A percentile compares a stretch with the other conserved stretches of the same genome.
These are phyloP conservation scores for Myrmophylax atrothorax DNA, from an alignment of 2,113 vertebrate genomes.

Conservation along the genomic window DNA sequence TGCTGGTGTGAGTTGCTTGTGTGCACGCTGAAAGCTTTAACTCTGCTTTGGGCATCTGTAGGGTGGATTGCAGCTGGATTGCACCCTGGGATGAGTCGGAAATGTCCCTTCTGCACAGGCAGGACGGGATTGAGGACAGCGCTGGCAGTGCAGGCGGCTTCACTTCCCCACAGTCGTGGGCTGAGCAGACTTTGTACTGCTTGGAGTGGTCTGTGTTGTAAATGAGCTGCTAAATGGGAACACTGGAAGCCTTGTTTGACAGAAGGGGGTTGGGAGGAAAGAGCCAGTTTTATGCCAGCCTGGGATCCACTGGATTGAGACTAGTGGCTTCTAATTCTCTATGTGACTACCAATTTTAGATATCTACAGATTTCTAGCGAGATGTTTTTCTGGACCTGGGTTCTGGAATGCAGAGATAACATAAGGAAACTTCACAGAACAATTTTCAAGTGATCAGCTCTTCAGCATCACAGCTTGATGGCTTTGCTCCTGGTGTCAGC, in stretches of 20 bases:
- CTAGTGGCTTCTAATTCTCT: background rate
- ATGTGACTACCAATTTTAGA: background rate
- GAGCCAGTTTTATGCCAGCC: background rate
- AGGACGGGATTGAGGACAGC: background rate
- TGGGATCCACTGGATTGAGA: background rate
- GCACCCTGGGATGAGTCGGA: background rate
- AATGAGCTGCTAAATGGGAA: background rate
- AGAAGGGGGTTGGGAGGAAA: background rate
- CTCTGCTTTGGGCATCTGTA: background rate
- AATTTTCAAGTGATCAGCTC: background rate
- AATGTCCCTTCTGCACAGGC: background rate
- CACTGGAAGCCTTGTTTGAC: background rate
- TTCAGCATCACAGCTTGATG: background rate
- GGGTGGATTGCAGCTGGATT: background rate
- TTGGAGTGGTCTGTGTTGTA: background rate
- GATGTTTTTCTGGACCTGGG: background rate
- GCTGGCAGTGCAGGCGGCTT: background rate
- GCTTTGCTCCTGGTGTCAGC: background rate
- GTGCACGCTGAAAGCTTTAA: background rate
- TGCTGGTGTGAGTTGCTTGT: background rate
- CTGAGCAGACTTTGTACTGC: background rate
- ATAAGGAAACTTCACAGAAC: background rate
- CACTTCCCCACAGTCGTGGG: fast-evolving
- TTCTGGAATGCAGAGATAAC: background rate
- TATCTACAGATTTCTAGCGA: background rate